Evolutionary conservation across 2,888 invertebrate genomes (phyloP), one percentile per base, ranked within the genome.

Genomic region (Gasteruption jaculator): DNA sequence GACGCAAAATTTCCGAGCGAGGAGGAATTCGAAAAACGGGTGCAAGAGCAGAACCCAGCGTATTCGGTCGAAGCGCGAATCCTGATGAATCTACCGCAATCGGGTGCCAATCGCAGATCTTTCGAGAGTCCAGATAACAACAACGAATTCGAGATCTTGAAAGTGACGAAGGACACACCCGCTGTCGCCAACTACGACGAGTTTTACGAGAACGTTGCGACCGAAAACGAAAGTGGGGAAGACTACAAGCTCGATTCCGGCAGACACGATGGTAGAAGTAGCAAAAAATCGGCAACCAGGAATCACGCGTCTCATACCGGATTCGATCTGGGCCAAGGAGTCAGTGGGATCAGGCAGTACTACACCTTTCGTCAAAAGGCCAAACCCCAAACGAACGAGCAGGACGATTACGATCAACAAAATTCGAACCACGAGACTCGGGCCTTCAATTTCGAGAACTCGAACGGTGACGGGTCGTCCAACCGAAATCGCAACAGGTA

Each of bases 91-190:
- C 38, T 61, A 0, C 57, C 58, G 2, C 48, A 47, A 16, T 43
- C 58, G 7, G 42, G 34, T 4, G 43, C 55, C 8, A 56, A 63
- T 45, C 59, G 69, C 0, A 50, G 69, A 26, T 66, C 62, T 1
- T 68, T 61, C 40, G 54, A 63, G 31, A 35, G 48, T 6, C 58
- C 57, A 24, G 56, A 53, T 3, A 50, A 43, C 3, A 58, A 52
- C 18, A 63, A 61, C 42, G 65, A 65, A 11, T 66, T 71, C 38
- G 71, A 71, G 40, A 36, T 69, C 19, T 53, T 70, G 3, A 69
- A 67, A 46, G 65, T 71, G 14, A 61, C 48, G 10, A 65, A 68
- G 31, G 52, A 65, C 21, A 69, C 68, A 0, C 68, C 70, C 0
- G 55, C 59, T 3, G 53, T 71, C 1, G 68, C 68, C 5, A 64